A percentile compares a stretch with the other conserved stretches of the same genome.
Conservation (phyloP, 2,888 invertebrate genomes). For the Catonia carolina region DNA sequence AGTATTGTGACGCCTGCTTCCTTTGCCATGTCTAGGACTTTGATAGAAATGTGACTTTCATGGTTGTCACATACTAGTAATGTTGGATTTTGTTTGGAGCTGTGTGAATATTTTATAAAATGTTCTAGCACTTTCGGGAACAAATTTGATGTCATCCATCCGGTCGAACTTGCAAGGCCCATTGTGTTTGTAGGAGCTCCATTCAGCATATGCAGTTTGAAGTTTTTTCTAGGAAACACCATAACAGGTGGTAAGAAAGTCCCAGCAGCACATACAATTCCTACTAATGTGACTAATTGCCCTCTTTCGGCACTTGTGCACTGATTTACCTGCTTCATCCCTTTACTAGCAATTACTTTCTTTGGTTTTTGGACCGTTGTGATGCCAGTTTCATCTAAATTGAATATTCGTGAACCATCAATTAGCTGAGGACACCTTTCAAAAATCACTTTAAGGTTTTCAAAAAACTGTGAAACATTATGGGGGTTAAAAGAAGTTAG, state of each 20-base stretch:
- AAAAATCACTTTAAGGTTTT: conserved; percentile 21
- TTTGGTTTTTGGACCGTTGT: conserved; percentile 40
- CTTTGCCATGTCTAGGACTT: conserved; percentile 37
- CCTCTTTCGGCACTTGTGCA: conserved; percentile 40
- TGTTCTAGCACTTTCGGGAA: conserved; percentile 36
- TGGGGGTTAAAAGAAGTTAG: conserved; percentile 24
- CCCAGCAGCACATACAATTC: conserved; percentile 14
- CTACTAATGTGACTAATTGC: conserved; percentile 36
- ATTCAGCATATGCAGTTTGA: conserved; percentile 36
- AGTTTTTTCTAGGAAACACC: conserved; percentile 10
- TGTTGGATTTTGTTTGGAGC: conserved; percentile 33
- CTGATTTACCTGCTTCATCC: conserved; percentile 36
- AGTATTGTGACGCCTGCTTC: conserved; percentile 41
- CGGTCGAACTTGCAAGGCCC: conserved; percentile 36
- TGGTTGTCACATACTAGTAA: conserved; percentile 39
- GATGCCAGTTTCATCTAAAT: conserved; percentile 39
- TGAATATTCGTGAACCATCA: conserved; percentile 38
- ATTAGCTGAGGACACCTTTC: conserved; percentile 24
- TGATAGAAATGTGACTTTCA: conserved; percentile 36
- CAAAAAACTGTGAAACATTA: conserved; percentile 23
- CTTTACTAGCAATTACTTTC: conserved; percentile 39
- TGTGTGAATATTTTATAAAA: conserved; percentile 36
- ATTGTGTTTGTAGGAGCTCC: conserved; percentile 38
- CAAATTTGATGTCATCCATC: conserved; percentile 38
- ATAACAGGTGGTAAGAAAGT: conserved; percentile 17